These are phyloP conservation scores for Caenorhabditis doughertyi DNA, from an alignment of 2,888 invertebrate genomes.

Conservation along the genomic window DNA sequence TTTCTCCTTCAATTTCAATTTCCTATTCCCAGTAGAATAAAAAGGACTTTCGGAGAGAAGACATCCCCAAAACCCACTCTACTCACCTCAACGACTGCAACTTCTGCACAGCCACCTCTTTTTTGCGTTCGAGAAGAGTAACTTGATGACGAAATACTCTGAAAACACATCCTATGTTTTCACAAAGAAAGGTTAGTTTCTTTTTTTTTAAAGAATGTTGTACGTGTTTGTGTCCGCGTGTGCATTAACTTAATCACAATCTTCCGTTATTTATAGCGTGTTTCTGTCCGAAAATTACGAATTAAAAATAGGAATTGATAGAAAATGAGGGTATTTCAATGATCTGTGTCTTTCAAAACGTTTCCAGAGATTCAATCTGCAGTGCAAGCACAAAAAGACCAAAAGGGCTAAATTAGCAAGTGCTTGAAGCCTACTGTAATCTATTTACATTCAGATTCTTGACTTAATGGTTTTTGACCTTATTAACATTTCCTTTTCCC, in stretches of 20 bases:
- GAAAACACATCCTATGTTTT: constrained; percentile 58
- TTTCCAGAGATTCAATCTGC: no score
- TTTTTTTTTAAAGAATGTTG: neutral
- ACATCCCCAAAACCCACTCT: neutral
- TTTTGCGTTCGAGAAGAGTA: constrained; percentile 87
- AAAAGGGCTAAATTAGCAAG: neutral
- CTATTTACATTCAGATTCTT: neutral
- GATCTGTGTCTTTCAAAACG: no score
- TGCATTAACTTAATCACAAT: neutral
- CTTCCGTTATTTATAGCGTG: no score
- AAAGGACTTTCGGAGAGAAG: constrained; percentile 11
- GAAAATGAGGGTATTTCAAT: no score
- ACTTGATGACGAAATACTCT: constrained; percentile 91
- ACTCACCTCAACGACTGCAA: constrained; percentile 87
- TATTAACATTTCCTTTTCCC: constrained; percentile 1
- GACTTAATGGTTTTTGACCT: neutral
- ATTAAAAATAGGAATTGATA: no score
- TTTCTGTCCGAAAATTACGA: no score
- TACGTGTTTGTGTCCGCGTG: neutral
- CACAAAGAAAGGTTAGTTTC: constrained; percentile 48
- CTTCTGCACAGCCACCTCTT: constrained; percentile 88
- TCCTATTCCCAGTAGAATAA: constrained; percentile 51
- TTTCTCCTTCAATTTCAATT: constrained; percentile 53
- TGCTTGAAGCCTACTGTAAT: neutral
- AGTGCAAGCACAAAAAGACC: no score